Evolutionary conservation across 2,888 invertebrate genomes (phyloP).

Genomic region (Ganaspis brasiliensis): DNA sequence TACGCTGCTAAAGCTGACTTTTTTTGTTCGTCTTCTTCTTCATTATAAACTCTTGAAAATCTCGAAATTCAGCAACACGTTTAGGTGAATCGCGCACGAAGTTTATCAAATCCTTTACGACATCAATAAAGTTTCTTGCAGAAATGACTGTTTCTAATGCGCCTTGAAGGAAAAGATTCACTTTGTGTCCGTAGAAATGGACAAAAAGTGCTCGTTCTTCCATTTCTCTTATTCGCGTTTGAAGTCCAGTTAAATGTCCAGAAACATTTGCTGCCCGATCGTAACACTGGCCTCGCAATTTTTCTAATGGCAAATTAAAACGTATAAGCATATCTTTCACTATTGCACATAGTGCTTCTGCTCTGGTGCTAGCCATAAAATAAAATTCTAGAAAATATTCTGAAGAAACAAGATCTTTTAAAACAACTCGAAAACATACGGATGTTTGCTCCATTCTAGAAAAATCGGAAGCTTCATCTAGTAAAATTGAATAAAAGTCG

Average conservation of each 20-base stretch:
- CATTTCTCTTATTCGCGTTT: constrained; percentile 42
- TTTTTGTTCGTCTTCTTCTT: constrained; percentile 16
- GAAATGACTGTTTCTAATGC: constrained; percentile 44
- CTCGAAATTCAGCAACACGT: constrained; percentile 49
- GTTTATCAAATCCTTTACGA: constrained; percentile 50
- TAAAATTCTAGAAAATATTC: constrained; percentile 58
- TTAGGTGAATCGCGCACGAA: constrained; percentile 54
- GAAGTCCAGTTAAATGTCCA: constrained; percentile 57
- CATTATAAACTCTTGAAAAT: constrained; percentile 46
- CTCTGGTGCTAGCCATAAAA: constrained; percentile 53
- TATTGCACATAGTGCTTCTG: constrained; percentile 45
- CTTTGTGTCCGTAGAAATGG: constrained; percentile 45
- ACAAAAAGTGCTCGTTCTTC: constrained; percentile 49
- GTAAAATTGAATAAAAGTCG: constrained; percentile 45
- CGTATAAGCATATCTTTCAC: constrained; percentile 42
- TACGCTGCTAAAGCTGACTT: constrained; percentile 40
- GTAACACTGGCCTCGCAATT: constrained; percentile 61
- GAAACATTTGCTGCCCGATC: constrained; percentile 63
- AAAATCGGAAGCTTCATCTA: constrained; percentile 31
- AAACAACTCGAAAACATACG: constrained; percentile 44
- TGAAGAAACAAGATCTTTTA: constrained; percentile 30
- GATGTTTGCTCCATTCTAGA: constrained; percentile 42
- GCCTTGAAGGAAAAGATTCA: constrained; percentile 49
- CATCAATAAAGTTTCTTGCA: constrained; percentile 49
- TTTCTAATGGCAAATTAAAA: constrained; percentile 45